Evolutionary conservation across 2,113 vertebrate genomes (phyloP), one percentile per base, ranked within the genome.

Genomic region (Cavia aperea): DNA sequence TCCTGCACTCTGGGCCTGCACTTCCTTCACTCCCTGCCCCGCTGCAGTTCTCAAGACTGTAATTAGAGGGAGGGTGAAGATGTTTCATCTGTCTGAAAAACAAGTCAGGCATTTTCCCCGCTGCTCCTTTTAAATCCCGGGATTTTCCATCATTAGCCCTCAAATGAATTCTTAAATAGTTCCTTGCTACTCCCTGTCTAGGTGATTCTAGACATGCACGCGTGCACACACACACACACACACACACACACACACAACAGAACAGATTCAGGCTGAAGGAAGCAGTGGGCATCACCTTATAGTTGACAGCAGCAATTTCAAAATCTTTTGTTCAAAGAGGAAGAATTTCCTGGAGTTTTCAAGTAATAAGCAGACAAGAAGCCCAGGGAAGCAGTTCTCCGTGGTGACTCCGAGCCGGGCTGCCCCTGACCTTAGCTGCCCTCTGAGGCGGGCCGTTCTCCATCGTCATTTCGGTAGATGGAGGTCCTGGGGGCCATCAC

Each of bases 101-200:
- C 49, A 92, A 95, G 86, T 84, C 89, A 4, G 93, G 39, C 58
- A 7, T 60, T 62, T 73, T 63, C 66, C 60, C 36, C 7, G 11
- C 75, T 84, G 58, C 33, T 89, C 73, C 26, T 94, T 93, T 95
- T 93, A 96, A 96, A 90, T 95, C 91, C 87, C 93, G 91, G 93
- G 95, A 96, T 96, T 97, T 97, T 96, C 94, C 96, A 96, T 93
- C 95, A 93, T 95, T 93, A 96, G 54, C 94, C 79, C 88, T 93
- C 92, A 95, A 92, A 93, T 95, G 93, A 93, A 96, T 96, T 95
- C 91, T 95, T 93, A 91, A 89, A 75, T 84, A 60, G 54, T 93
- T 93, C 96, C 93, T 93, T 84, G 92, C 89, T 95, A 96, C 92
- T 93, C 95, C 92, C 85, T 63, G 94, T 93, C 93, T 94, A 92